phyloP scores from a whole-genome alignment of 2,888 invertebrate species.

The Tetragonisca angustula region DNA sequence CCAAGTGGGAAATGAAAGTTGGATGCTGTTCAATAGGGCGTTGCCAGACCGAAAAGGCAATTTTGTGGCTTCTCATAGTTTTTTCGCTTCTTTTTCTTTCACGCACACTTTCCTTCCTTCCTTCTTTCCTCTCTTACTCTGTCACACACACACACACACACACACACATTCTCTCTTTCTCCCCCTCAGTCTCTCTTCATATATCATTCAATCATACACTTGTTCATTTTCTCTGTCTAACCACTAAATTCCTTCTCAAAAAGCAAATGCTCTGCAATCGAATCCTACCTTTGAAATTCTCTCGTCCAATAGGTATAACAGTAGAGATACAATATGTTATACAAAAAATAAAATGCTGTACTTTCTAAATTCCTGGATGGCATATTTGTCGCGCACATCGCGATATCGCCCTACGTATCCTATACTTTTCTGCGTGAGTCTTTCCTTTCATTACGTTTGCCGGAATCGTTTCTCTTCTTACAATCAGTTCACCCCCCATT shows the following conservation, averaged over 20 bases:
- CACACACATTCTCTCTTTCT: neutral
- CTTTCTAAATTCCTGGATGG: conserved; percentile 79
- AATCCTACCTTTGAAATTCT: conserved; percentile 3
- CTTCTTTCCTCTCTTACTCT: neutral
- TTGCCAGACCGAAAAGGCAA: conserved; percentile 16
- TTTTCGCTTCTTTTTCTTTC: neutral
- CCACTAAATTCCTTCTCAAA: neutral
- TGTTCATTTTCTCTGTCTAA: neutral
- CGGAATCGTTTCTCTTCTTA: neutral
- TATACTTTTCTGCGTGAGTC: conserved; percentile 23
- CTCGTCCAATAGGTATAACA: conserved; percentile 58
- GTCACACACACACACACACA: no score
- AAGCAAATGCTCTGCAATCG: conserved; percentile 16
- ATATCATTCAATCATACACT: neutral
- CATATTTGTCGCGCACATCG: conserved; percentile 68
- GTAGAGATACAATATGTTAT: conserved; percentile 69
- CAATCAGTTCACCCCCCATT: conserved; percentile 3
- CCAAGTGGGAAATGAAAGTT: conserved; percentile 45
- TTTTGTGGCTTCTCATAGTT: conserved; percentile 43
- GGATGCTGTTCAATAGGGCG: neutral
- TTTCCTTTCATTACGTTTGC: conserved; percentile 11
- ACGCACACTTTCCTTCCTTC: neutral
- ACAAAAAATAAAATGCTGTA: conserved; percentile 81
- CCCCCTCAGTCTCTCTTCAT: neutral
- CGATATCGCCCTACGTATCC: conserved; percentile 27